These are phyloP conservation scores for Timema podura DNA, from an alignment of 2,888 invertebrate species.

Conservation along the genomic window DNA sequence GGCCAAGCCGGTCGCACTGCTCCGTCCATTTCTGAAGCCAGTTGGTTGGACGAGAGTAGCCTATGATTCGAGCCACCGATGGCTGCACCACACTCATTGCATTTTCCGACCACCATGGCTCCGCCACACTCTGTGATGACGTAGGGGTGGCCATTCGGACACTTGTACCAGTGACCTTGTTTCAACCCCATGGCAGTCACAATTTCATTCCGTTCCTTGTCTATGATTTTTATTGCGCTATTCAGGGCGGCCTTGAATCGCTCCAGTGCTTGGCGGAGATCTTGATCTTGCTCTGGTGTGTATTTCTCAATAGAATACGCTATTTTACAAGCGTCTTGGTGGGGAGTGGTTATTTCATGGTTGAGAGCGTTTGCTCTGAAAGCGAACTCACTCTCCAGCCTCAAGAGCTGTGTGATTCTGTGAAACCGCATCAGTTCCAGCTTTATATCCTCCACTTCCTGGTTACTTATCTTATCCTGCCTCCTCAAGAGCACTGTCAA, in stretches of 20 bases:
- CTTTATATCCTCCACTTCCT: conserved; percentile 24
- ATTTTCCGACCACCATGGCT: conserved; percentile 51
- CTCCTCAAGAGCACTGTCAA: conserved; percentile 6
- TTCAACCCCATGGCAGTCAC: conserved; percentile 53
- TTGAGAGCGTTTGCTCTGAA: not conserved
- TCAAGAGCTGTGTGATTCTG: conserved; percentile 6
- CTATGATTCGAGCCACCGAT: conserved; percentile 55
- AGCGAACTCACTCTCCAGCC: conserved; percentile 6
- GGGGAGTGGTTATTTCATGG: not conserved
- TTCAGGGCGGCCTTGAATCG: not conserved
- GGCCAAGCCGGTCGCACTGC: conserved; percentile 47
- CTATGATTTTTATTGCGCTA: conserved; percentile 37
- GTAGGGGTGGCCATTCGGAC: conserved; percentile 65
- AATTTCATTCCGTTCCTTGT: conserved; percentile 51
- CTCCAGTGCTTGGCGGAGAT: not conserved
- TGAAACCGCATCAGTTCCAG: conserved; percentile 18
- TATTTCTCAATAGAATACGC: conserved; percentile 8
- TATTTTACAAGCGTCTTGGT: not conserved
- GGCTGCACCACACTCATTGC: conserved; percentile 54
- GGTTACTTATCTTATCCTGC: conserved; percentile 17
- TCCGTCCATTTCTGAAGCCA: conserved; percentile 54
- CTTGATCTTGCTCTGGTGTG: not conserved
- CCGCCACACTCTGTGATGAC: conserved; percentile 65
- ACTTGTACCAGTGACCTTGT: conserved; percentile 66
- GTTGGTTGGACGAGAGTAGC: conserved; percentile 46